phyloP scores from a whole-genome alignment of 2,888 invertebrate species.

The Lasioglossum marginatum region DNA sequence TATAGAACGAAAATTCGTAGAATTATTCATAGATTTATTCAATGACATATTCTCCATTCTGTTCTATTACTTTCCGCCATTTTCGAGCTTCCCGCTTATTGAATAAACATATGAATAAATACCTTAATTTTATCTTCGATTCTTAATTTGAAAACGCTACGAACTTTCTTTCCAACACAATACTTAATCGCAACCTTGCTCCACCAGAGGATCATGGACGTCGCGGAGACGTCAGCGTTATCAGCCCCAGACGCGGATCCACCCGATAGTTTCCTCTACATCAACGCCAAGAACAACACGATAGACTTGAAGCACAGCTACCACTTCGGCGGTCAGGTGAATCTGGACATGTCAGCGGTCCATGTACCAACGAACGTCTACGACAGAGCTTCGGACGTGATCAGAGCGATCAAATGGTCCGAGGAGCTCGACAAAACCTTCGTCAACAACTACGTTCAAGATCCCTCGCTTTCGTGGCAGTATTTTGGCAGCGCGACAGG shows the following conservation, averaged over 20 bases:
- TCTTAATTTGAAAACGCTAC: too few relatives aligned
- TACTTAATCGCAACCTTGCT: background rate
- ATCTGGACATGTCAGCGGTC: conserved; percentile 93
- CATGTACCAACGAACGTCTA: conserved; percentile 98
- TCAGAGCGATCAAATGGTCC: conserved; percentile 98
- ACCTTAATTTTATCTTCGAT: too few relatives aligned
- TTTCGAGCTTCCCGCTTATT: too few relatives aligned
- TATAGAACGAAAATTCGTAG: too few relatives aligned
- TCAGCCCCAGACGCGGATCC: conserved; percentile 81
- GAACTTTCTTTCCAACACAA: too few relatives aligned
- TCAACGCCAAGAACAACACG: conserved; percentile 83
- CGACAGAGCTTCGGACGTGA: conserved; percentile 94
- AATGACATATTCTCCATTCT: too few relatives aligned
- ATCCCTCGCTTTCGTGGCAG: conserved; percentile 94
- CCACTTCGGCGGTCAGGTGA: conserved; percentile 90
- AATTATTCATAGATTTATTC: too few relatives aligned
- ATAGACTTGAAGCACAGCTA: conserved; percentile 89
- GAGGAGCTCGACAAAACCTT: conserved; percentile 96
- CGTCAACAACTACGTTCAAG: conserved; percentile 83
- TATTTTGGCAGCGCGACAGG: conserved; percentile 99
- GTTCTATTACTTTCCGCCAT: too few relatives aligned
- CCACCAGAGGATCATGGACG: conserved; percentile 92
- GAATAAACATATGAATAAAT: too few relatives aligned
- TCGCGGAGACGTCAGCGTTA: conserved; percentile 93
- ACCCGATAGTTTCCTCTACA: conserved; percentile 73